These are phyloP conservation scores for Sceloporus tristichus DNA, from an alignment of 2,113 vertebrate species.

Conservation along the genomic window DNA sequence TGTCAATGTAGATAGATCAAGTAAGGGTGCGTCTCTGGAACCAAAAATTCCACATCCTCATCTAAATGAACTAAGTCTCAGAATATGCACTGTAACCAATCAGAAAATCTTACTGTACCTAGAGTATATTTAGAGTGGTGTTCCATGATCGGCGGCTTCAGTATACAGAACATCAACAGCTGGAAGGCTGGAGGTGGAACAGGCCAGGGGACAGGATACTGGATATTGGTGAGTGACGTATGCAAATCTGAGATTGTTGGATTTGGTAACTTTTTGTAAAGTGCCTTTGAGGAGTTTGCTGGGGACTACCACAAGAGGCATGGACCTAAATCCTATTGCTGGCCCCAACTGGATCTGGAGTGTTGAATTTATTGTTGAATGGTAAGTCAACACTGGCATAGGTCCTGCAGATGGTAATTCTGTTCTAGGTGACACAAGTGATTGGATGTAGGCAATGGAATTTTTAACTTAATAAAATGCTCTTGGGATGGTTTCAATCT, in stretches of 20 bases:
- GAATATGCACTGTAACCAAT: neutral
- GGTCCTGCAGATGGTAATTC: too few species aligned
- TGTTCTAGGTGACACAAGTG: too few species aligned
- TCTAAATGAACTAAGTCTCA: neutral
- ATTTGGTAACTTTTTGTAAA: neutral
- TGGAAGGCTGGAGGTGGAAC: constrained; percentile 98
- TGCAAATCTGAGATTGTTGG: neutral
- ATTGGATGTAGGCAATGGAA: too few species aligned
- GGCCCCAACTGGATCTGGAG: too few species aligned
- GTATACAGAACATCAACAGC: constrained; percentile 97
- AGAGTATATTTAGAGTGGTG: constrained; percentile 98
- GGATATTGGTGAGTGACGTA: constrained; percentile 87
- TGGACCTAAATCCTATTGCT: too few species aligned
- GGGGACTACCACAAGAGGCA: neutral
- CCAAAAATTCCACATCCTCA: neutral
- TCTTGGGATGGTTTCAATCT: neutral
- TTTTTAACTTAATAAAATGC: neutral
- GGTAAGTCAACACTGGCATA: too few species aligned
- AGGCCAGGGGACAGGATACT: constrained; percentile 95
- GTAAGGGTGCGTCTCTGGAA: neutral
- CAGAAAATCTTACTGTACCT: neutral
- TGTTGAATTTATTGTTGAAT: too few species aligned
- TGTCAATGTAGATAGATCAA: neutral
- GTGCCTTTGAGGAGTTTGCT: neutral
- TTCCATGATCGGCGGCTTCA: constrained; percentile 96